Evolutionary conservation across 2,113 vertebrate genomes (phyloP), one percentile per base, ranked within the genome.

Genomic region (Poeciliopsis retropinna): DNA sequence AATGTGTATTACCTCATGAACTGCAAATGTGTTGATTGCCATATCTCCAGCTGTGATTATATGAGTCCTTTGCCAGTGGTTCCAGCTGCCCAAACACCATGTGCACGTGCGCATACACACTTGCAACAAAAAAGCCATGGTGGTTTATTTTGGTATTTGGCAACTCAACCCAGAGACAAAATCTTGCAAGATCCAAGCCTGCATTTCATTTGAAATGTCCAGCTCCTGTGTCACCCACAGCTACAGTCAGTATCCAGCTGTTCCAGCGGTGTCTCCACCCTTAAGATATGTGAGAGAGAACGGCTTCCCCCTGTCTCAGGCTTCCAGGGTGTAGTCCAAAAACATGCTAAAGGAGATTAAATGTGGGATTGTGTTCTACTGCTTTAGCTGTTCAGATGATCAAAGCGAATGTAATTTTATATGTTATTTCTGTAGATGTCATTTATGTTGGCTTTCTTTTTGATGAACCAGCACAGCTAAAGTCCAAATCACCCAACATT

Each of bases 291-390:
- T 86, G 80, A 86, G 83, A 88, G 78, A 89, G 80, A 89, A 85
- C 32, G 2, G 72, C 72, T 85, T 88, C 84, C 64, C 87, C 44
- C 44, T 69, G 73, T 64, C 79, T 79, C 68, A 66, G 69, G 60
- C 75, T 62, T 25, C 51, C 22, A 57, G 85, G 80, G 74, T 75
- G 80, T 73, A 85, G 91, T 84, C 88, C 85, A 29, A 87, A 88
- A 91, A 87, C 75, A 79, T 72, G 81, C 79, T 83, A 82, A 90
- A 88, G 31, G 29, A 85, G 86, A 83, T 83, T 79, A 86, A 88
- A 87, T 84, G 30, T 72, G 66, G 79, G 67, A 71, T 65, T 76
- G 78, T 69, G 76, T 75, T 73, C 74, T 73, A 83, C 85, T 86
- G 79, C 65, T 86, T 79, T 76, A 71, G 82, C 77, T 82, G 29